Evolutionary conservation across 2,888 invertebrate genomes (phyloP), one percentile per base, ranked within the genome.

Genomic region (Xiphydria camelus): DNA sequence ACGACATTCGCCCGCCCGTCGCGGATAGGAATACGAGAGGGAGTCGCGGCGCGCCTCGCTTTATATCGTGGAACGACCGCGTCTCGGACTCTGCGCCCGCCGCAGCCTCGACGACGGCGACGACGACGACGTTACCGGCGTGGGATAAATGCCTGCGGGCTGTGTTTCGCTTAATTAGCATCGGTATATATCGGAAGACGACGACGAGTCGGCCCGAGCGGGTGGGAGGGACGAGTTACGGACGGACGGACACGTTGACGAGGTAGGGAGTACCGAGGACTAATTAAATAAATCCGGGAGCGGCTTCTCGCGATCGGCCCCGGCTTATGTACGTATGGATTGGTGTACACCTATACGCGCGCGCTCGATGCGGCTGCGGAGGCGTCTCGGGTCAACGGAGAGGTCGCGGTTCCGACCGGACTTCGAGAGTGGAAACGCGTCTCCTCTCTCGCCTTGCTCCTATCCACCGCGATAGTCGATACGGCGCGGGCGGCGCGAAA

Each of bases 201-300:
- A n/a, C 37, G 40, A 47, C 44, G 38, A 37, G 39, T 38, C 32
- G 12, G 43, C 34, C 33, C 21, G 29, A 29, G 40, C 22, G 26
- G n/a, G n/a, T n/a, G n/a, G n/a, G 23, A 23, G 23, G 23, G n/a
- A n/a, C 23, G n/a, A 6, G 23, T n/a, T 23, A 6, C 23, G 29
- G 59, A 57, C 49, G 52, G 55, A 59, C 50, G 51, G 55, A 59
- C 61, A 57, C 61, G 59, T 54, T n/a, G n/a, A 31, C 36, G 42
- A 37, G 25, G 36, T 25, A 21, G 21, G 34, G 33, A 41, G 33
- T 41, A 41, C 41, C 57, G 57, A 62, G 35, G 41, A 53, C 57
- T 60, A 60, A 62, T 69, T 69, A 68, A 69, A 68, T 68, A 67
- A 68, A 68, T 68, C 67, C 67, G 67, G 67, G 66, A 65, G 67